Base-by-base conservation (phyloP, 2,888 invertebrate species). In the Dasypogon diadema region DNA sequence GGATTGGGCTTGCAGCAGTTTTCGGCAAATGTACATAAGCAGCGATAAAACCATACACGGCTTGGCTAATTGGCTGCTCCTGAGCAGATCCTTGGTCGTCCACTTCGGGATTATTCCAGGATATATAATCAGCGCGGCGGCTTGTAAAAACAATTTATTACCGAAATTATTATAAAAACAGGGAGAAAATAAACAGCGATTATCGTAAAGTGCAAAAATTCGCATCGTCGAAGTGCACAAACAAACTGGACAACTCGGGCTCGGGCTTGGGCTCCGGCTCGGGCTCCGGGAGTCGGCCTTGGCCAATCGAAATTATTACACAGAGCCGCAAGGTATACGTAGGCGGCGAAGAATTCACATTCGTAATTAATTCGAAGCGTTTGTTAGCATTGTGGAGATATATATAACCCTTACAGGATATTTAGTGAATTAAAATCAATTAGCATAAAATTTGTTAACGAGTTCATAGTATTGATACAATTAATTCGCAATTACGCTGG, bases 371-470 rank as follows among this genome's bases (percentile, higher is more conserved):
- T 54, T 54, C 51, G 30, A 8, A 30, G 8, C 30, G 54, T 70
- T 54, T 34, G 54, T 51, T 70, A 54, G 34, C 24, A 18, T 54
- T 54, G 12, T 34, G 70, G 54, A 21, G 26, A 54, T 54, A 70
- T 30, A 54, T 70, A 30, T 18, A 70, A 70, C 30, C 30, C 54
- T 54, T 34, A 30, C 12, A 34, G 51, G 54, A 24, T 46, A 24
- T 70, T 70, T 70, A 70, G 70, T 54, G 70, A 70, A 70, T 54
- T 70, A 70, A 70, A 70, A 54, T 70, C 48, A 70, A 70, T 70
- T 70, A 70, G 54, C 54, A 54, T 54, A 54, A 54, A 70, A 51
- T 34, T 68, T 70, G 70, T 70, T 70, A 70, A 70, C 51, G 70
- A 51, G 70, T 70, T 70, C 51, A 70, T 65, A 65, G 65, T 65